Evolutionary conservation across 1,140 invertebrate species (phyloP).

Genomic region (Lerema accius): DNA sequence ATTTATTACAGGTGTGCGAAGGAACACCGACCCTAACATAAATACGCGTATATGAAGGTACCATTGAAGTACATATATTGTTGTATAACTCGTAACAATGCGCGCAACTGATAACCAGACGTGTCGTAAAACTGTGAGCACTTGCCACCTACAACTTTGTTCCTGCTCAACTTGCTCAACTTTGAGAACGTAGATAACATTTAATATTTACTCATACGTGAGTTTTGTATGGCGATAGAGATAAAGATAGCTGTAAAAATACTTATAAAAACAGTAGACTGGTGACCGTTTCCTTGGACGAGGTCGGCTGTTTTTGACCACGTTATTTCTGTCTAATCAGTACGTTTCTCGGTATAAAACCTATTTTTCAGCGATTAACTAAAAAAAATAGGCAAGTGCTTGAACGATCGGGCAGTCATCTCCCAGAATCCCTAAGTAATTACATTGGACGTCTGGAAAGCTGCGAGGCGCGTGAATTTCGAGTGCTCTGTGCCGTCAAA

Average conservation of each 20-base stretch:
- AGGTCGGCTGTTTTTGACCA: too few species aligned
- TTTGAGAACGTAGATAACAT: constrained; percentile 28
- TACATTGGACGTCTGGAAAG: constrained; percentile 65
- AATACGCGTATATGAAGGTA: constrained; percentile 38
- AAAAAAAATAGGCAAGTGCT: constrained; percentile 71
- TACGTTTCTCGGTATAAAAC: too few species aligned
- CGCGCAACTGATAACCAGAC: constrained; percentile 65
- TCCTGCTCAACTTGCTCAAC: constrained; percentile 23
- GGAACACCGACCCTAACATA: constrained; percentile 48
- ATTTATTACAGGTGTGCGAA: constrained; percentile 61
- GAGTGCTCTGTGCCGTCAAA: neutral
- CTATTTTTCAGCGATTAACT: constrained; percentile 70
- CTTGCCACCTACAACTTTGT: constrained; percentile 69
- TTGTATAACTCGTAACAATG: constrained; percentile 39
- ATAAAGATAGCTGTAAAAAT: too few species aligned
- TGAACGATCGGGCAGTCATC: constrained; percentile 66
- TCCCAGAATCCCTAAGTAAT: constrained; percentile 77
- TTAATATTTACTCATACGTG: constrained; percentile 12
- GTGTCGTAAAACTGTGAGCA: constrained; percentile 70
- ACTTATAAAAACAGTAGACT: too few species aligned
- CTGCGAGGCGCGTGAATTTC: constrained; percentile 36
- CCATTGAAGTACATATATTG: constrained; percentile 30
- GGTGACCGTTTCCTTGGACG: constrained; percentile 14
- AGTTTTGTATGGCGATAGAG: too few species aligned
- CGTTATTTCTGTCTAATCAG: too few species aligned